Base-by-base conservation (phyloP, 2,797 vertebrate species). In the Halcyon badia region DNA sequence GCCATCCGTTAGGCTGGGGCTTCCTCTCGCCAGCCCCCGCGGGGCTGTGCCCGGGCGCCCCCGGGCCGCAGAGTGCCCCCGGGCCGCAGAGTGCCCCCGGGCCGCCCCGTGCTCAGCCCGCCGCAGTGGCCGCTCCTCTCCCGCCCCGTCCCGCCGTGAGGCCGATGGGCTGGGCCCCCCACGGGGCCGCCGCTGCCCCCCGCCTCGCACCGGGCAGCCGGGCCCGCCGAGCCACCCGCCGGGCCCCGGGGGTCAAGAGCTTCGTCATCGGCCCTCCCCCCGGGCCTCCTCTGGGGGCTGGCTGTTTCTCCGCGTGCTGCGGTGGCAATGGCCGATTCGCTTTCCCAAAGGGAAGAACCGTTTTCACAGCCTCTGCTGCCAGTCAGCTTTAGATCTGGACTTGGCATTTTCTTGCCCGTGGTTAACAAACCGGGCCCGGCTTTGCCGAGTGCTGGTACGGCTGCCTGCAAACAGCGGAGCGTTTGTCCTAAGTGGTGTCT, bases 171-270 rank as follows among this genome's bases (percentile, higher is more conserved):
- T 12, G 31, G 4, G 7, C 5, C 7, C 30, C 30, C 31, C 14
- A 54, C 31, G 52, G 30, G 30, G 31, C 54, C 11, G 18, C 54
- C 54, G 9, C 15, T 52, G 28, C 16, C 51, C 51, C 54, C 30
- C 30, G 7, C 30, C 30, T 28, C 12, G 14, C 31, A 6, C 31
- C 9, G 58, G 16, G 56, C 44, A 15, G 44, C 22, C 37, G 10
- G 10, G 10, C 25, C 15, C 25, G 54, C 19, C 28, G 25, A 11
- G 25, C 25, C 14, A 20, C 28, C 21, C 31, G 11, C 64, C 9
- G 48, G 15, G 37, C 7, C 2, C 7, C 2, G 17, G 26, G 20
- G 24, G 1, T 5, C 0, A 1, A 14, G 9, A 6, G 9, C 19
- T 46, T 28, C 33, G 56, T 61, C 11, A 4, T 0, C 17, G 24